A percentile compares a stretch with the other conserved stretches of the same genome.
Conservation (phyloP, 37 sponge, comb jelly and placozoan species). For the Aplysina aerophoba region DNA sequence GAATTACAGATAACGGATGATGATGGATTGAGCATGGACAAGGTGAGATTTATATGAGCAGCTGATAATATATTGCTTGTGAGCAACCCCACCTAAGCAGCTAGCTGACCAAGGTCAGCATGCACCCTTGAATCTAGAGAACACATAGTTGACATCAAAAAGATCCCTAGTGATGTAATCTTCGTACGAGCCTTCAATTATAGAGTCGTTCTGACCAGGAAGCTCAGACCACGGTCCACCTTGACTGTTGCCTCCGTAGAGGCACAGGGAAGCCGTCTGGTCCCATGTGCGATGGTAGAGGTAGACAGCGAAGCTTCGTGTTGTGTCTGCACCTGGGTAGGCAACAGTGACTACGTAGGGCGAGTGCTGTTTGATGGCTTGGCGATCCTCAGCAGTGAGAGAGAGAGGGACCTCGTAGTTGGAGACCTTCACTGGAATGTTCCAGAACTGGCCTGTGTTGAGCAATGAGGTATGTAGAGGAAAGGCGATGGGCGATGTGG, state of each 20-base stretch:
- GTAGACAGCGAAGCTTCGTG: conserved; percentile 53
- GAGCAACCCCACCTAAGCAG: too few relatives aligned
- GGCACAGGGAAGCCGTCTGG: conserved; percentile 46
- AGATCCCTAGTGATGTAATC: conserved; percentile 41
- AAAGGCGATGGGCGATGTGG: too few relatives aligned
- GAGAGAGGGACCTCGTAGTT: neutral
- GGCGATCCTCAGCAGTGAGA: neutral
- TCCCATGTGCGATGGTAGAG: conserved; percentile 60
- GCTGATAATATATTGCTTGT: too few relatives aligned
- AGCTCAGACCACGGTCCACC: conserved; percentile 50
- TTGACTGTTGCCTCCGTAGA: conserved; percentile 69
- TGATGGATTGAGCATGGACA: too few relatives aligned
- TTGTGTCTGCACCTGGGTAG: conserved; percentile 1
- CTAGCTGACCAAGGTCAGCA: neutral
- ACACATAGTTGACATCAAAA: conserved; percentile 38
- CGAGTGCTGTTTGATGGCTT: neutral
- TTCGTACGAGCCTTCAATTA: conserved; percentile 64
- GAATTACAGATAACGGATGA: too few relatives aligned
- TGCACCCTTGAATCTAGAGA: conserved; percentile 37
- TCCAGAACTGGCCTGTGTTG: conserved; percentile 55
- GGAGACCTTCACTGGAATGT: conserved; percentile 57
- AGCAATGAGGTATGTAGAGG: too few relatives aligned
- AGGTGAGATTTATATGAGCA: too few relatives aligned
- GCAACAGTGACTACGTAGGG: conserved; percentile 58
- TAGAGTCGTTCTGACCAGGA: conserved; percentile 36